Base-by-base conservation (phyloP, 2,888 invertebrate genomes). In the Nemotelus nigrinus region DNA sequence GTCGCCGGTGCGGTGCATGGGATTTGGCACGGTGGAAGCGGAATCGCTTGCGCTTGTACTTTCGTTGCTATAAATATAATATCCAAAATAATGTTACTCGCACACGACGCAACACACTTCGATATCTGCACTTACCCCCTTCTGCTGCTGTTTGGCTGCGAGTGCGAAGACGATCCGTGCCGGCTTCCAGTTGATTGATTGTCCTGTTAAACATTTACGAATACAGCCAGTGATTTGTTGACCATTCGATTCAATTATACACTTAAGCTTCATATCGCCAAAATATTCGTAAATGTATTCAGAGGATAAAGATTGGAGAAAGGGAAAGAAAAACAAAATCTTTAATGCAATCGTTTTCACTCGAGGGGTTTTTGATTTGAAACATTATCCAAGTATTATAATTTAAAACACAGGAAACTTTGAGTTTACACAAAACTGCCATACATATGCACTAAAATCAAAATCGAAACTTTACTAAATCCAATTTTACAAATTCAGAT, bases 1-100 rank as follows among this genome's bases (percentile, higher is more conserved):
- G 87, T 86, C 87, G 83, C 78, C 87, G 89, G 87, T 92, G 90
- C 89, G 93, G 93, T 88, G 92, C 93, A 89, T 95, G 95, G 88
- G 94, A 92, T 89, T 96, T 96, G 90, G 93, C 92, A 90, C 94
- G 91, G 89, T 94, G 92, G 90, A 95, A 94, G 89, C 93, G 93
- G 89, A 93, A 91, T 80, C 84, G 84, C 85, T 86, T 86, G 81
- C 87, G 86, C 82, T 87, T 87, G 80, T 83, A 81, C 79, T 81
- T 83, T 86, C 87, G 82, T 86, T 87, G 70, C 48, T 58, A 71
- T 53, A 43, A 76, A 71, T 45, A 75, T 55, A 39, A n/a, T 10
- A 25, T 25, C 25, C 25, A 25, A 25, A 74, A 77, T 67, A n/a
- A 58, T 58, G 58, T 5, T 7, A 68, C 67, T 64, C 64, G 65